Conservation (phyloP, 2,888 invertebrate species). For the Pharmacophagus antenor region DNA sequence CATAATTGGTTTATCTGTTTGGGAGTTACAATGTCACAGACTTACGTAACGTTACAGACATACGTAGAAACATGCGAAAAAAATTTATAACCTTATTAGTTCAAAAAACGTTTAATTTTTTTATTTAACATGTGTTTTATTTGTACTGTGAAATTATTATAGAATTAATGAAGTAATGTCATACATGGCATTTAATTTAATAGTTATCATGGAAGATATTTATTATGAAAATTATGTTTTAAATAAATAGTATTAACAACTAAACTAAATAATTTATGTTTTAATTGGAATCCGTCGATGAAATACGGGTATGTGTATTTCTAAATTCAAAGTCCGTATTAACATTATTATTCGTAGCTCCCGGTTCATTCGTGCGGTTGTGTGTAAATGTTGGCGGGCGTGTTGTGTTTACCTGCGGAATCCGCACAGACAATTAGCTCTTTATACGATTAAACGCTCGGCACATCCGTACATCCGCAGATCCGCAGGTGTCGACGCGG, state of each 20-base stretch:
- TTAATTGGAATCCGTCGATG: background rate
- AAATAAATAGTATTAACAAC: background rate
- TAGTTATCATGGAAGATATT: too few species aligned
- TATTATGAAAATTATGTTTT: background rate
- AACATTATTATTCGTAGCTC: conserved; percentile 37
- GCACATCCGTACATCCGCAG: conserved; percentile 52
- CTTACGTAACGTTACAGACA: too few species aligned
- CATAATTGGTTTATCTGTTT: too few species aligned
- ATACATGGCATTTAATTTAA: too few species aligned
- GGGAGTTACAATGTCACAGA: too few species aligned
- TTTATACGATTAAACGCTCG: conserved; percentile 71
- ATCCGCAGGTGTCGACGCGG: conserved; percentile 62
- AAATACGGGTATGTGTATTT: background rate
- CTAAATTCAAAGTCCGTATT: background rate
- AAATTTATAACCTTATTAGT: too few species aligned
- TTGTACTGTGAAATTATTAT: too few species aligned
- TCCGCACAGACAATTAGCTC: conserved; percentile 78
- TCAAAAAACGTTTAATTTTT: too few species aligned
- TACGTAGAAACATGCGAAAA: too few species aligned
- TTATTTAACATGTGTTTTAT: too few species aligned
- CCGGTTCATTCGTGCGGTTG: conserved; percentile 36
- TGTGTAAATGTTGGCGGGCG: conserved; percentile 55
- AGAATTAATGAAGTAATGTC: too few species aligned
- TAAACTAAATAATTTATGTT: background rate
- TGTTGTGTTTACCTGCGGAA: conserved; percentile 76